Evolutionary conservation across 1,140 invertebrate genomes (phyloP).

Genomic region (Heterodera schachtii): DNA sequence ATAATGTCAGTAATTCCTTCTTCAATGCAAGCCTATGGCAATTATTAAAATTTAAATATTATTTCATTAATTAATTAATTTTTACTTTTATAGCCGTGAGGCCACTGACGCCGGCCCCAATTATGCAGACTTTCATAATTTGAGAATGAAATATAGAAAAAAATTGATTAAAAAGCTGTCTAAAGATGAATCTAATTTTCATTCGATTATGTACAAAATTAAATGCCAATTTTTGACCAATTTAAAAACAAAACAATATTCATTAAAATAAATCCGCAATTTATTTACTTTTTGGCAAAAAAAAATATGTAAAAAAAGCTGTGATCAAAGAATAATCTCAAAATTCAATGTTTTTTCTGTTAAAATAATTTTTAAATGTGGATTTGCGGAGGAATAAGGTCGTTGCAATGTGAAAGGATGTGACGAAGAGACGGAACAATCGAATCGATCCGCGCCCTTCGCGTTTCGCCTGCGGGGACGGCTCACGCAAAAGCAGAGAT

Average conservation of each 20-base stretch:
- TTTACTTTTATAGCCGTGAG: slow-evolving; percentile 67
- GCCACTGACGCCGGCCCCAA: slow-evolving; percentile 69
- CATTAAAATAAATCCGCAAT: background rate
- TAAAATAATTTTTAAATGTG: too few species aligned
- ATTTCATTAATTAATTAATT: slow-evolving; percentile 6
- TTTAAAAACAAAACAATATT: background rate
- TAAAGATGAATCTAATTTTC: too few species aligned
- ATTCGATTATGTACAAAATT: background rate
- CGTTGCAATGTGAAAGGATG: background rate
- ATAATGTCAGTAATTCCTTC: slow-evolving; percentile 66
- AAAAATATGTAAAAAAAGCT: background rate
- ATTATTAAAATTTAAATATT: slow-evolving; percentile 3
- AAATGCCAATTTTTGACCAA: too few species aligned
- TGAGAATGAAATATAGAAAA: too few species aligned
- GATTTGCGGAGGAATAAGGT: too few species aligned
- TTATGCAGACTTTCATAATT: slow-evolving; percentile 64
- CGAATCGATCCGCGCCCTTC: background rate
- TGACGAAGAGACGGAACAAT: background rate
- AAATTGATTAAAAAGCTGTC: too few species aligned
- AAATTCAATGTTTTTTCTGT: too few species aligned
- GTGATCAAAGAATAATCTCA: too few species aligned
- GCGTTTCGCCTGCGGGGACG: too few species aligned
- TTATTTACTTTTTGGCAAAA: background rate
- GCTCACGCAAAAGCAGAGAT: too few species aligned
- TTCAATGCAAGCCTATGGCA: slow-evolving; percentile 66